Evolutionary conservation across 2,113 vertebrate genomes (phyloP), one percentile per base, ranked within the genome.

Genomic region (Nyctereutes procyonoides): DNA sequence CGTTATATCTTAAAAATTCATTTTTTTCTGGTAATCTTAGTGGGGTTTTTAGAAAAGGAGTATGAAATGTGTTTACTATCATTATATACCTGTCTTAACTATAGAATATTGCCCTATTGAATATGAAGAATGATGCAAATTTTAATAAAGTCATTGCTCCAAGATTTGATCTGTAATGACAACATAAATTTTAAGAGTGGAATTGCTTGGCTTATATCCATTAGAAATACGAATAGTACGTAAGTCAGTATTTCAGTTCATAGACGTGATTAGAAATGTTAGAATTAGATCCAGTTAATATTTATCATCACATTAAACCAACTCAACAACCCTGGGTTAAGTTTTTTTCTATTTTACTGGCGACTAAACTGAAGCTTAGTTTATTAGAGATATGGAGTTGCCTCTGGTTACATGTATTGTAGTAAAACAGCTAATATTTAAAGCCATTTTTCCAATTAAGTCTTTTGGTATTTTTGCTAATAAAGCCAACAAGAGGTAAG

Each of bases 81-180:
- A 14, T 79, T 77, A 71, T 13, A 88, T 4, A 56, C 19, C n/a
- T 80, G 0, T 97, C 51, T 91, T 35, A 76, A 6, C 28, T 65
- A 38, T 90, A 79, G 62, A 95, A 71, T 95, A 87, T 24, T 93
- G 8, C 51, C 43, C 7, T 87, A 22, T 92, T 95, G 74, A 67
- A 84, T 90, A 19, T 83, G 90, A 89, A 93, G 74, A 90, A 53
- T 20, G 58, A 43, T 89, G 38, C 13, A 90, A 84, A 81, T 88
- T 95, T 95, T 97, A 93, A 85, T 81, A 58, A 95, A 95, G n/a
- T 30, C 24, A 58, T 71, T 88, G 74, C 55, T 73, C 35, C 28
- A 89, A 91, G 58, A 48, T 91, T 88, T 90, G 14, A 48, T 85
- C n/a, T 80, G 0, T 90, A 91, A 82, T 67, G 62, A 92, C 10